phyloP scores from a whole-genome alignment of 2,113 vertebrate species.

The Equus przewalskii region DNA sequence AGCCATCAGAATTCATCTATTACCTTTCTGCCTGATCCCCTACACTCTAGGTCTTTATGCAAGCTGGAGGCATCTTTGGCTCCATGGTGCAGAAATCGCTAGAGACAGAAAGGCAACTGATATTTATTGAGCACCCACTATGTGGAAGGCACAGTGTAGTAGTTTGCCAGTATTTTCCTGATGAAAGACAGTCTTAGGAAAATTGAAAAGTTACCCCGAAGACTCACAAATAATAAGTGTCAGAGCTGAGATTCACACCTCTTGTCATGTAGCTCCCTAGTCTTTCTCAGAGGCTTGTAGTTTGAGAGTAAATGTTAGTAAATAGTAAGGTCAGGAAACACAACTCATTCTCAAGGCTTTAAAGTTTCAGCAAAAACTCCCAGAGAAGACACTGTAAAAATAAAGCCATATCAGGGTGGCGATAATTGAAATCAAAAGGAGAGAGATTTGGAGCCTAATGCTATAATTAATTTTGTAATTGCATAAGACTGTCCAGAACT shows the following conservation, averaged over 20 bases:
- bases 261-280: neutral
- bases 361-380: neutral
- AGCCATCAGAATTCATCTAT: neutral
- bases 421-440: neutral
- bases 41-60: neutral
- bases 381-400: neutral
- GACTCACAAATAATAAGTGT: neutral
- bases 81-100: neutral
- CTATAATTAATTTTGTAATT: slow-evolving; percentile 48
- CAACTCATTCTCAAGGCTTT: neutral
- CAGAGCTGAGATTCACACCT: neutral
- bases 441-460: slow-evolving; percentile 5
- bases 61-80: neutral
- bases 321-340: neutral
- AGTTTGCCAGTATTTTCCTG: neutral
- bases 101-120: neutral
- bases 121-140: neutral
- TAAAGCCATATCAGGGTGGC: neutral
- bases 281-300: neutral
- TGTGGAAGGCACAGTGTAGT: neutral
- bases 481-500: slow-evolving; percentile 15
- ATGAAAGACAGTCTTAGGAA: neutral
- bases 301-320: neutral
- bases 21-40: neutral
- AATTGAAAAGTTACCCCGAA: neutral